These are phyloP conservation scores for Drosophila colorata DNA, from an alignment of 2,888 invertebrate species.

Conservation along the genomic window DNA sequence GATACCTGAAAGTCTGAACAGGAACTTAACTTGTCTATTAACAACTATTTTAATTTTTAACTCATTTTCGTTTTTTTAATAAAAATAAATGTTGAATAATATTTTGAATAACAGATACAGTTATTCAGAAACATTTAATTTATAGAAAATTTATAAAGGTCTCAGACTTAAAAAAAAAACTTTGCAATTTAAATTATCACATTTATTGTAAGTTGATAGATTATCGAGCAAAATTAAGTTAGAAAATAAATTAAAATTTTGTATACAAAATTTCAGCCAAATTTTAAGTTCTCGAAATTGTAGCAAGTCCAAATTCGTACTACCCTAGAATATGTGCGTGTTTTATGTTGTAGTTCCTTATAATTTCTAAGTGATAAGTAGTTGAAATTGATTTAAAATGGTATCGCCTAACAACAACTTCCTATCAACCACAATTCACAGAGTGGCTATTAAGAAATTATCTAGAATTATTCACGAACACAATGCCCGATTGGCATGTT, in stretches of 20 bases:
- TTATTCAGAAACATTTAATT: no score
- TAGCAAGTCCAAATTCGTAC: background rate
- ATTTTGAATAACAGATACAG: no score
- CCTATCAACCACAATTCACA: background rate
- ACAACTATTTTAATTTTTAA: no score
- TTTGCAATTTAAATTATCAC: no score
- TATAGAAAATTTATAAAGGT: no score
- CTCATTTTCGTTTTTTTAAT: no score
- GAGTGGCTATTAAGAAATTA: background rate
- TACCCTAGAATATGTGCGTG: background rate
- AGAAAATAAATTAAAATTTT: background rate
- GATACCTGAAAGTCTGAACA: no score
- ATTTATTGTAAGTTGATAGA: no score
- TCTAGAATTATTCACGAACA: constrained; percentile 2
- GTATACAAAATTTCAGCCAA: background rate
- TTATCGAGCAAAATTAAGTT: background rate
- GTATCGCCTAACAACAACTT: background rate
- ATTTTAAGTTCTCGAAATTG: background rate
- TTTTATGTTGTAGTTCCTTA: background rate
- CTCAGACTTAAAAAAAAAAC: no score
- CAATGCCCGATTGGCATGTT: constrained; percentile 32
- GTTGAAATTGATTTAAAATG: background rate
- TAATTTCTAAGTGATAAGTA: background rate
- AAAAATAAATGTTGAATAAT: no score
- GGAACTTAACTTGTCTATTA: no score